phyloP scores from a whole-genome alignment of 2,113 vertebrate genomes.

The Epinephelus moara region DNA sequence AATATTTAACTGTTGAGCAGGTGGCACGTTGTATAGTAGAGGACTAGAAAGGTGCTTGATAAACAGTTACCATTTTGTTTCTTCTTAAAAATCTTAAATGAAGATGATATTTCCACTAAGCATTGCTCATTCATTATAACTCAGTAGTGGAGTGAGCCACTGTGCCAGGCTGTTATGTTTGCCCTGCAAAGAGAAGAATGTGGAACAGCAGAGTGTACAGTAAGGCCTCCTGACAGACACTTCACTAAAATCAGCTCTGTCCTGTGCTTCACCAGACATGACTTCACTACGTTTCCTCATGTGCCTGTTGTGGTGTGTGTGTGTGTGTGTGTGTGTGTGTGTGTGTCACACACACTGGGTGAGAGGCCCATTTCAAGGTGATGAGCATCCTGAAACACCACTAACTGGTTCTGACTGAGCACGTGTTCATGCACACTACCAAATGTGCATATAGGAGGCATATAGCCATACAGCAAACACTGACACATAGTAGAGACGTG shows the following conservation, averaged over 20 bases:
- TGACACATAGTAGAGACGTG: conserved; percentile 13
- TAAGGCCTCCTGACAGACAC: background rate
- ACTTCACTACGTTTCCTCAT: background rate
- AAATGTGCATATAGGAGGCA: background rate
- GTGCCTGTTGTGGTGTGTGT: background rate
- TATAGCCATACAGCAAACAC: conserved; percentile 2
- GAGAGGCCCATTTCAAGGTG: background rate
- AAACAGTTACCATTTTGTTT: background rate
- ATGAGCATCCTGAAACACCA: background rate
- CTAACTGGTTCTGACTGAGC: background rate
- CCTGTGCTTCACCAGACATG: background rate
- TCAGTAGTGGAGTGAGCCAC: background rate
- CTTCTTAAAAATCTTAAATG: background rate
- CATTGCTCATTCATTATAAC: background rate
- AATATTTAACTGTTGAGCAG: too few relatives aligned
- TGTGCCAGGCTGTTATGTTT: background rate
- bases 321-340: background rate
- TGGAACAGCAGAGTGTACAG: conserved; percentile 2
- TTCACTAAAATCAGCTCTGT: background rate
- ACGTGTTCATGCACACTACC: background rate
- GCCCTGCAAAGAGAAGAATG: background rate
- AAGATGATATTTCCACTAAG: background rate
- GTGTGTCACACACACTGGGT: background rate
- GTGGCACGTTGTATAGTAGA: too few relatives aligned
- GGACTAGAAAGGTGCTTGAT: too few relatives aligned